phyloP scores from a whole-genome alignment of 2,888 invertebrate species.

The Criorhina ranunculi region DNA sequence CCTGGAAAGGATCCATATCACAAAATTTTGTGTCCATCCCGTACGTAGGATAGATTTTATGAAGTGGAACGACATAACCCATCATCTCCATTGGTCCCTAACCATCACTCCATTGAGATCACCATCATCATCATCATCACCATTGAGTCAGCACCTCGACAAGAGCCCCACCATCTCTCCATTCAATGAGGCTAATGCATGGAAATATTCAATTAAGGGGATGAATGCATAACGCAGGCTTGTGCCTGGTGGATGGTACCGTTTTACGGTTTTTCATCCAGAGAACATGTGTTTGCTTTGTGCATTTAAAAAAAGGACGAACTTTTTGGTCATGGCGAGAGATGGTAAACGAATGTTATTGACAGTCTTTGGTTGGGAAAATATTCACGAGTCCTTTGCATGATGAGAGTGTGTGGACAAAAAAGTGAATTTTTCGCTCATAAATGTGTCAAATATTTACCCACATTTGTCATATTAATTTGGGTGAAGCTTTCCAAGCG shows the following conservation, averaged over 20 bases:
- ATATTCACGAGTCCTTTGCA: constrained; percentile 5
- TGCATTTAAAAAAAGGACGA: constrained; percentile 63
- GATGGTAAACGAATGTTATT: constrained; percentile 58
- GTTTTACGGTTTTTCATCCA: constrained; percentile 14
- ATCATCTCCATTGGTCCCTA: constrained; percentile 15
- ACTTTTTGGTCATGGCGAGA: constrained; percentile 45
- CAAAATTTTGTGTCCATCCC: constrained; percentile 66
- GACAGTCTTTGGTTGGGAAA: constrained; percentile 61
- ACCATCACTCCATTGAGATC: constrained; percentile 48
- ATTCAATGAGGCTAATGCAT: constrained; percentile 70
- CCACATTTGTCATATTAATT: constrained; percentile 74
- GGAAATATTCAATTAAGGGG: constrained; percentile 75
- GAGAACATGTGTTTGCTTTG: constrained; percentile 65
- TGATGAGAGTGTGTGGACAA: neutral
- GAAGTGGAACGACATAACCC: constrained; percentile 37
- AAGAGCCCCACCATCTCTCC: constrained; percentile 7
- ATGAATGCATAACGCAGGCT: constrained; percentile 68
- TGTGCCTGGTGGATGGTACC: neutral
- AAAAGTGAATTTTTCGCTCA: constrained; percentile 43
- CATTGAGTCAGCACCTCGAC: constrained; percentile 55
- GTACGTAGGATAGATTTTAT: constrained; percentile 40
- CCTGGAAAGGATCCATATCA: constrained; percentile 66
- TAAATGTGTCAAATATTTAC: constrained; percentile 75
- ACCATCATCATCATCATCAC: constrained; percentile 46
- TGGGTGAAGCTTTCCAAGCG: constrained; percentile 31